Base-by-base conservation (phyloP, 2,797 vertebrate genomes). In the Cuculus canorus region DNA sequence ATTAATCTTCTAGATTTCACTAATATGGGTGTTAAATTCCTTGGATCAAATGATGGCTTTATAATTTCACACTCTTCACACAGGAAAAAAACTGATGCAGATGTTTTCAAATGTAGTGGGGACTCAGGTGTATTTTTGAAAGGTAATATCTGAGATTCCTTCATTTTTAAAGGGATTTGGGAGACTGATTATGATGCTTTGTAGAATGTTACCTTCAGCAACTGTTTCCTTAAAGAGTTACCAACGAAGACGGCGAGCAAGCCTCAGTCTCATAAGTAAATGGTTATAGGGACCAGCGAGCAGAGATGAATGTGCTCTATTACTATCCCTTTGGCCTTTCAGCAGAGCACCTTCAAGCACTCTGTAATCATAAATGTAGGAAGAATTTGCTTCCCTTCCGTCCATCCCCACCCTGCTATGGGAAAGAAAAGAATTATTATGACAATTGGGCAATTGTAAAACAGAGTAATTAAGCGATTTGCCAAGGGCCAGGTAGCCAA, bases 401-500 rank as follows among this genome's bases (percentile, higher is more conserved):
- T 92, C 88, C 88, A 92, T 93, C 94, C 75, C 86, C 92, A 80
- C 90, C 92, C 86, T 85, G 56, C 86, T 82, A 80, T 91, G 92
- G 93, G 90, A 94, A 95, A 95, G 86, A 70, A 77, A 86, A 86
- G 66, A 82, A 92, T 88, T 70, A 71, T 94, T 92, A 85, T 85
- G 90, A 90, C 96, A 95, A 93, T 75, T 93, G 89, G 71, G 82
- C 86, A 94, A 66, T 75, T 92, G 87, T 86, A 77, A 92, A 92
- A 12, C 28, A 57, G 66, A 70, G 83, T 90, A 95, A 95, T 94
- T 90, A 92, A 88, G 63, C 53, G 91, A 92, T 48, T 93, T 92
- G 93, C 87, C 85, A 95, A 93, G 90, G 85, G 82, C 95, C 82
- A 82, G 82, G 91, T 89, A 95, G 93, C 88, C 94, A 90, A 94